These are phyloP conservation scores for Sycophaga agraensis DNA, from an alignment of 1,140 invertebrate species.

Conservation along the genomic window DNA sequence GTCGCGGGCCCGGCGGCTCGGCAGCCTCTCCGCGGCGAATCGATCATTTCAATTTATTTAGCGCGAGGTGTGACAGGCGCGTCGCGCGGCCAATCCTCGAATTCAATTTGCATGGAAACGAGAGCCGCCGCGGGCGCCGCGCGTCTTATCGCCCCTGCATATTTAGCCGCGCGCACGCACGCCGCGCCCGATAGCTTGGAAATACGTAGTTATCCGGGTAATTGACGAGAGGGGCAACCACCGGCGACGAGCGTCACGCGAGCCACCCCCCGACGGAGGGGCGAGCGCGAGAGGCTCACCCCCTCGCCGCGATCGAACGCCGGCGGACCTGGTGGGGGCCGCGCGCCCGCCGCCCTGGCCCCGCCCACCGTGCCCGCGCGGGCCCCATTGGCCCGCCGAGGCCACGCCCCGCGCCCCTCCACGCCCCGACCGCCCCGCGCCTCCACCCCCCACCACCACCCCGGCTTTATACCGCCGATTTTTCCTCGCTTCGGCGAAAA, in stretches of 20 bases:
- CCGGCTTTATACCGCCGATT: too few species aligned
- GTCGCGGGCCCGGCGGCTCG: too few species aligned
- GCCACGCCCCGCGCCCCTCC: too few species aligned
- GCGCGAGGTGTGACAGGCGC: too few species aligned
- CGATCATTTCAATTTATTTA: neutral
- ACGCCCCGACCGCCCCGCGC: too few species aligned
- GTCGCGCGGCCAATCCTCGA: too few species aligned
- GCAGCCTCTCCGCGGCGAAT: neutral
- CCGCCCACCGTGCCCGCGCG: slow-evolving; percentile 4
- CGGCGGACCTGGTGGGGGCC: neutral
- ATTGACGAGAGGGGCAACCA: slow-evolving; percentile 15
- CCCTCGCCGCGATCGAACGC: too few species aligned
- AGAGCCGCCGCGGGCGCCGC: neutral
- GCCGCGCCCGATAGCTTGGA: slow-evolving; percentile 3
- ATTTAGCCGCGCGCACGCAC: neutral
- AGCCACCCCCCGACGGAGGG: neutral
- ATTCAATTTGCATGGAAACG: too few species aligned
- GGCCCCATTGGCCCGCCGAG: too few species aligned
- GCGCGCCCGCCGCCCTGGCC: neutral
- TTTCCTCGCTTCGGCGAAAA: too few species aligned
- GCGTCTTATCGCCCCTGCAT: neutral
- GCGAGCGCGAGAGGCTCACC: too few species aligned
- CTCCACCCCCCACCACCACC: too few species aligned
- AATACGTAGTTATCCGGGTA: slow-evolving; percentile 28
- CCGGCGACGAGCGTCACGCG: slow-evolving; percentile 13